These are phyloP conservation scores for Scomber japonicus DNA, from an alignment of 2,113 vertebrate genomes.

Conservation along the genomic window DNA sequence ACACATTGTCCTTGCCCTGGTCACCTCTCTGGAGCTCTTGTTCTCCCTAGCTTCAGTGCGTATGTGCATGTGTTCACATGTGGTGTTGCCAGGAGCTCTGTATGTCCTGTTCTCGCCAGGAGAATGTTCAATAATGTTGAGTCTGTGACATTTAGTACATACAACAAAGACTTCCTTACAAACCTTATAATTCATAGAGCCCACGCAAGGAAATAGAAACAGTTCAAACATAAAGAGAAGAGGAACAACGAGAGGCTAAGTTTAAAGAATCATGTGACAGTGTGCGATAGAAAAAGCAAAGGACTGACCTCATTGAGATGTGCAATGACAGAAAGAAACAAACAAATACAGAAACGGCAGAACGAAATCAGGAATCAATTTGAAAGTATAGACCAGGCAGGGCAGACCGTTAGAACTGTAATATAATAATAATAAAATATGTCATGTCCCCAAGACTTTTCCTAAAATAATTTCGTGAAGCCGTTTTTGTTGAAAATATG, in stretches of 20 bases:
- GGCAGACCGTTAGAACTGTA: constrained; percentile 10
- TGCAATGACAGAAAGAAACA: constrained; percentile 4
- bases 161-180: constrained; percentile 59
- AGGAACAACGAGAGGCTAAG: constrained; percentile 38
- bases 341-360: background rate
- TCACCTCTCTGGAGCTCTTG: constrained; percentile 40
- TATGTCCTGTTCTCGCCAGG: constrained; percentile 58
- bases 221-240: constrained; percentile 36
- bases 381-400: constrained; percentile 4
- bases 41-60: constrained; percentile 32
- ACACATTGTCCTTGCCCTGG: constrained; percentile 59
- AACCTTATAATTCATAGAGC: constrained; percentile 27
- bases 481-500: too few species aligned
- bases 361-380: constrained; percentile 6
- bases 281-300: constrained; percentile 1
- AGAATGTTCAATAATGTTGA: constrained; percentile 61
- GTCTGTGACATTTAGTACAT: constrained; percentile 53
- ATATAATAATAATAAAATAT: too few species aligned
- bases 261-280: constrained; percentile 17
- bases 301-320: constrained; percentile 46
- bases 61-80: constrained; percentile 27
- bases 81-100: constrained; percentile 52
- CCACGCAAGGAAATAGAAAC: constrained; percentile 28
- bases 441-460: too few species aligned
- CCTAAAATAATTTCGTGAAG: too few species aligned